phyloP scores from a whole-genome alignment of 1,140 invertebrate genomes.

The Hyphantria cunea region DNA sequence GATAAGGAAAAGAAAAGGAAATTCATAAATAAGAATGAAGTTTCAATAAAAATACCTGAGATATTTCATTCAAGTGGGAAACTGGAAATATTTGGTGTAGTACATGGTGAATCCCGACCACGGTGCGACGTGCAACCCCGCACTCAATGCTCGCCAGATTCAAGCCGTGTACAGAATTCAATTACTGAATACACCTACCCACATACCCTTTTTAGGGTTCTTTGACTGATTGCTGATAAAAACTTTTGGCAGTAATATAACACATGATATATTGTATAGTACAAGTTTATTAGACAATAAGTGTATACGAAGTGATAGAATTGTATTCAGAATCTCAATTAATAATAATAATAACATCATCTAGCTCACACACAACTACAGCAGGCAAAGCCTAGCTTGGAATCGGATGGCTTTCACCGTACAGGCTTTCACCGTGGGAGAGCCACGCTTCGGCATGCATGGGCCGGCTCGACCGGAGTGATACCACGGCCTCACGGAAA shows the following conservation, averaged over 20 bases:
- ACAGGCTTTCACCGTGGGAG: no score
- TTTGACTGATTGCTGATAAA: not conserved
- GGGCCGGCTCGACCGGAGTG: no score
- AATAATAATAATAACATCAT: no score
- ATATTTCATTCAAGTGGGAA: constrained; percentile 47
- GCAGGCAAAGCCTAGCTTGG: no score
- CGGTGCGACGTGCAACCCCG: constrained; percentile 45
- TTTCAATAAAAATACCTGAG: constrained; percentile 56
- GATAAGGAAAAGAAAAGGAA: no score
- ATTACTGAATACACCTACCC: constrained; percentile 50
- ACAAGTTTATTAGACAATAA: not conserved
- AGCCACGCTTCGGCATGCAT: no score
- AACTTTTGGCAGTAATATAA: not conserved
- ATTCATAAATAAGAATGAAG: no score
- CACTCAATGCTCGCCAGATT: constrained; percentile 44
- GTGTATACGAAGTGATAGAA: no score
- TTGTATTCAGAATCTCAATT: no score
- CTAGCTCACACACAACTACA: no score
- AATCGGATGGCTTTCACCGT: no score
- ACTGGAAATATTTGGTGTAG: constrained; percentile 65
- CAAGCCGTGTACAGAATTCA: constrained; percentile 64
- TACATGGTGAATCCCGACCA: constrained; percentile 63
- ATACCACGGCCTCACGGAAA: no score
- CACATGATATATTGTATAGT: not conserved
- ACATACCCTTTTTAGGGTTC: constrained; percentile 32